Percentiles rank a stretch among this genome's conserved stretches.
Evolutionary conservation across 1,140 invertebrate species (phyloP).

Genomic region (fruit fly (Drosophila melanogaster)): Release_6_plus_ISO1_MT NT_033777.3:16460001-16460500

Average conservation of each 20-base stretch:
- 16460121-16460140: conserved; percentile 10
- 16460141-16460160: conserved; percentile 1
- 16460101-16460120: conserved; percentile 3
- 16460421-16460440: conserved; percentile 3
- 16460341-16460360: conserved; percentile 21
- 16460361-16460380: conserved; percentile 30
- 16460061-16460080: conserved; percentile 3
- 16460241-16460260: not conserved
- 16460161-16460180: not conserved
- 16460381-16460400: conserved; percentile 7
- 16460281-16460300: conserved; percentile 18
- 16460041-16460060: conserved; percentile 15
- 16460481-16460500: not conserved
- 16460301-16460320: conserved; percentile 10
- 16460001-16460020: not conserved
- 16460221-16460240: not conserved
- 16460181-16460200: conserved; percentile 14
- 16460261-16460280: not conserved
- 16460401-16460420: not conserved
- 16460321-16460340: not conserved
- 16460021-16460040: conserved; percentile 24
- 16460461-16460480: not conserved
- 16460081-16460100: not conserved
- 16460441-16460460: not conserved
- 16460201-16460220: conserved; percentile 4